Percentiles rank a stretch among this genome's conserved stretches.
These are phyloP conservation scores for Pelobates fuscus DNA, from an alignment of 2,113 vertebrate genomes.

Conservation along the genomic window DNA sequence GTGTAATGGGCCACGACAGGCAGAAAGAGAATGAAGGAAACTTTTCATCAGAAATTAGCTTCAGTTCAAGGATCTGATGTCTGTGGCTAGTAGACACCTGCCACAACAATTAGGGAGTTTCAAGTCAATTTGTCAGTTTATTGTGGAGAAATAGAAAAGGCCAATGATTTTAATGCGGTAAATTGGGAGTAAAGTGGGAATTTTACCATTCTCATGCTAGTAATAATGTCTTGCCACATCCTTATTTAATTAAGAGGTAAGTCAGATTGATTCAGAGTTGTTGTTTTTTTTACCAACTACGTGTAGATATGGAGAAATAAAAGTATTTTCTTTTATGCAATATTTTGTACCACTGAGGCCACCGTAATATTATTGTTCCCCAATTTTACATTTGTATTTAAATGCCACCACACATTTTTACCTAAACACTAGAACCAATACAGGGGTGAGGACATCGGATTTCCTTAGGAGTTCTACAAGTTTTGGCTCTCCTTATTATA, in stretches of 20 bases:
- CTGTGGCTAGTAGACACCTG: slow-evolving; percentile 2
- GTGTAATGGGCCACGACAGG: slow-evolving; percentile 31
- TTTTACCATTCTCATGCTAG: background rate
- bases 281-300: too few relatives aligned
- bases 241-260: background rate
- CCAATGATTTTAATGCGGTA: background rate
- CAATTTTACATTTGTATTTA: too few relatives aligned
- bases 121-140: background rate
- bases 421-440: too few relatives aligned
- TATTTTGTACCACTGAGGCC: too few relatives aligned
- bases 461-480: too few relatives aligned
- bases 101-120: slow-evolving; percentile 23
- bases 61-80: slow-evolving; percentile 14
- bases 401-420: too few relatives aligned
- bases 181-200: background rate
- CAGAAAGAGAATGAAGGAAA: slow-evolving; percentile 33
- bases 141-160: background rate
- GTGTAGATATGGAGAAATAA: too few relatives aligned
- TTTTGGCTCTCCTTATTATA: too few relatives aligned
- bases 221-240: background rate
- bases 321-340: too few relatives aligned
- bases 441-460: too few relatives aligned
- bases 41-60: slow-evolving; percentile 34
- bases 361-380: too few relatives aligned
- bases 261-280: background rate